These are phyloP conservation scores for Callaeas wilsoni DNA, from an alignment of 2,113 vertebrate species.

Conservation along the genomic window DNA sequence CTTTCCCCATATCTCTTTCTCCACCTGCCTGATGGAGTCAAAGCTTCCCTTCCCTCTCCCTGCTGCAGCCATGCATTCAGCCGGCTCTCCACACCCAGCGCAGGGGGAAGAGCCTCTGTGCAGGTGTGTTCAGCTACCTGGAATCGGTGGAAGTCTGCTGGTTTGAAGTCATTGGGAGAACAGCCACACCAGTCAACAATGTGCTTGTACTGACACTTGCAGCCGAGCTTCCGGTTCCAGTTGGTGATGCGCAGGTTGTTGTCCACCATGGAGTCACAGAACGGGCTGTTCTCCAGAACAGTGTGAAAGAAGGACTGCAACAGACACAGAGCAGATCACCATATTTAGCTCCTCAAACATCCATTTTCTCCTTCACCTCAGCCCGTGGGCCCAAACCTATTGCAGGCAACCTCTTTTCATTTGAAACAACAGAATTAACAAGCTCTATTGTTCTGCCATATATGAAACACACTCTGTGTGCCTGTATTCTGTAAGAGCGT, in stretches of 20 bases:
- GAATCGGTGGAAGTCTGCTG: slow-evolving; percentile 93
- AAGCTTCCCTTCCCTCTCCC: background rate
- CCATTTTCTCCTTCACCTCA: background rate
- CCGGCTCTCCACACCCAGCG: background rate
- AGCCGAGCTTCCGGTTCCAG: slow-evolving; percentile 93
- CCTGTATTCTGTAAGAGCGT: background rate
- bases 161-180: slow-evolving; percentile 91
- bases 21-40: background rate
- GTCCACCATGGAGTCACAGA: slow-evolving; percentile 91
- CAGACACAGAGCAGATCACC: background rate
- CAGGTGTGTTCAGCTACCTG: slow-evolving; percentile 76
- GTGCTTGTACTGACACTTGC: slow-evolving; percentile 94
- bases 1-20: background rate
- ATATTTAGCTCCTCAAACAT: background rate
- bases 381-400: background rate
- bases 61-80: background rate
- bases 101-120: background rate
- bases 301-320: slow-evolving; percentile 88
- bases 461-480: background rate
- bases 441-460: background rate
- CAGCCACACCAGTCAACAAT: slow-evolving; percentile 96
- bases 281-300: slow-evolving; percentile 87
- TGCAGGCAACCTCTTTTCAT: background rate
- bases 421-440: background rate
- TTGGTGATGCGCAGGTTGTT: slow-evolving; percentile 95